Evolutionary conservation across 1,140 invertebrate genomes (phyloP), one percentile per base, ranked within the genome.

Genomic region (Trissolcus basalis): DNA sequence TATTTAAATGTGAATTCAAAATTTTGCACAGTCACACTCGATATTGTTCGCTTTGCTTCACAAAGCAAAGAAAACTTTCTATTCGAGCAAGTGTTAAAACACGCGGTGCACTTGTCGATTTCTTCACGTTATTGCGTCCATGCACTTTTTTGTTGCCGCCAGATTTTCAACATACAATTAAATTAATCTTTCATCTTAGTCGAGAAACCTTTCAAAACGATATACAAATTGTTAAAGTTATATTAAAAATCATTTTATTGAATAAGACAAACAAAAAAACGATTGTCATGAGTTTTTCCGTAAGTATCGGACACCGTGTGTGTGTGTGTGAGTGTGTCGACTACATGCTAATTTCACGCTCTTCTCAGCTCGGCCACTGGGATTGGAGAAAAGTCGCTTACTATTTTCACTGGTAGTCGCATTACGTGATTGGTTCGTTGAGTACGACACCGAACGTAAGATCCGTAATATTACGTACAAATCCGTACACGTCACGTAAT

Each of bases 321-420:
- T n/a, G n/a, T n/a, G n/a, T n/a, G n/a, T n/a, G n/a, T n/a, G n/a
- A n/a, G n/a, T n/a, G n/a, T 15, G 54, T 48, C 7, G 9, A 19
- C 3, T 41, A 13, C 67, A 61, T 70, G 58, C 50, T 61, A 56
- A 71, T 72, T 72, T 45, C 53, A 64, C 60, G 36, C 36, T 45
- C 48, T 27, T 58, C 59, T 47, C 35, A 45, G 35, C 27, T 19
- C 45, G 43, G 27, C 36, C 39, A 35, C 27, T 53, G 51, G 13
- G 69, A 60, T 39, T 45, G 69, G 69, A 60, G 60, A 73, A 73
- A 73, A 73, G 60, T 48, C 41, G 39, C 55, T 65, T 65, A 44
- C 60, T 48, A 73, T 73, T 73, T 73, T 73, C 69, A 65, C 61
- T 19, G 48, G 27, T 27, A 47, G 58, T 9, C 11, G 27, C 53